Base-by-base conservation (phyloP, 2,797 vertebrate species). In the Leptodactylus fallax region DNA sequence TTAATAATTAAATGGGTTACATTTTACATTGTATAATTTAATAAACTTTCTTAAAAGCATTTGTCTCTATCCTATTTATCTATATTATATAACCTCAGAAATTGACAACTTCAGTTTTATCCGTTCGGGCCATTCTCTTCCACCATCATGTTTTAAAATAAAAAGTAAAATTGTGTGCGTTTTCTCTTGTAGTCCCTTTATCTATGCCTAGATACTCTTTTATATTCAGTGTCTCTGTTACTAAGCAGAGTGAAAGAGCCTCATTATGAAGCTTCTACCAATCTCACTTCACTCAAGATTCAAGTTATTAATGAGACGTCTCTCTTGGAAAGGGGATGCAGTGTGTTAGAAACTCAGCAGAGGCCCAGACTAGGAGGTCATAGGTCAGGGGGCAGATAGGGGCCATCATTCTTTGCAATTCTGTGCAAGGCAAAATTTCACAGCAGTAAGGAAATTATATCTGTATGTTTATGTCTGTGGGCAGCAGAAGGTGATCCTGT, bases 301-400 rank as follows among this genome's bases (percentile, higher is more conserved):
- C 87, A 77, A 55, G 83, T 85, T 85, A 88, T 85, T 88, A 88
- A 85, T 88, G 83, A 88, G 82, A 85, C 25, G 55, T 51, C 55
- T 76, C 45, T 74, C 65, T 80, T 61, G 23, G n/a, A 65, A 79
- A 67, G 83, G 79, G 78, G 36, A 19, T 72, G 58, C 45, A 55
- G 56, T 82, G 80, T 83, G 81, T 87, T 83, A 83, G 58, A 83
- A 53, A 74, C 81, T 87, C 86, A 83, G 49, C 53, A 79, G 83
- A 88, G 87, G 83, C 87, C 36, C 49, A 81, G 79, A 88, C 87
- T 85, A 16, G 67, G 19, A 63, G 78, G 87, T 81, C 87, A 81
- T 17, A 81, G 83, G 82, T 72, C 78, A 88, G 14, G 78, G 87
- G 69, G 83, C 87, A 85, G 17, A 51, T 49, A 88, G 79, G 56